Percentiles rank a stretch among this genome's conserved stretches.
These are phyloP conservation scores for Endomychus coccineus DNA, from an alignment of 2,888 invertebrate genomes.

Conservation along the genomic window DNA sequence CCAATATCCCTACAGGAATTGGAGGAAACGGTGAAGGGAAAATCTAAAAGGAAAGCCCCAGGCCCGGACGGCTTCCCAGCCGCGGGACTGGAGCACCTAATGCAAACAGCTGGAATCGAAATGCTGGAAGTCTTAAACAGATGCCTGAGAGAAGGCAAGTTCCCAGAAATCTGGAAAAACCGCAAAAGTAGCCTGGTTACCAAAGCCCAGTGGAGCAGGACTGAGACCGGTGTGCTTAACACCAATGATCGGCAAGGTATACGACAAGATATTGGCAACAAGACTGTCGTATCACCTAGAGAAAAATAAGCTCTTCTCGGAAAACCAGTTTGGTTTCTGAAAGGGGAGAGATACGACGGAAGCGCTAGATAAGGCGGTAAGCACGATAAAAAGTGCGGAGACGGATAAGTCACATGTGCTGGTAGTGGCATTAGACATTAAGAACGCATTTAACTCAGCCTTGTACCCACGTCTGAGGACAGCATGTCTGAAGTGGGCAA, in stretches of 20 bases:
- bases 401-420: no score
- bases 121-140: slow-evolving; percentile 16
- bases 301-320: no score
- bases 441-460: no score
- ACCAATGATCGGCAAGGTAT: slow-evolving; percentile 26
- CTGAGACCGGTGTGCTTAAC: slow-evolving; percentile 28
- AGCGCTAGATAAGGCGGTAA: no score
- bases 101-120: neutral
- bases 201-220: slow-evolving; percentile 21
- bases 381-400: no score
- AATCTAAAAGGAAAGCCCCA: slow-evolving; percentile 15
- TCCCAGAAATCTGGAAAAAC: slow-evolving; percentile 24
- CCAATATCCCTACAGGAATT: slow-evolving; percentile 7
- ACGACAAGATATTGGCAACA: slow-evolving; percentile 27
- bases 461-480: no score
- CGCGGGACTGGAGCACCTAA: slow-evolving; percentile 12
- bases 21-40: slow-evolving; percentile 1
- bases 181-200: slow-evolving; percentile 22
- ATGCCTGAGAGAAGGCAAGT: slow-evolving; percentile 20
- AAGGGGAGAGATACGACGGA: no score
- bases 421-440: no score
- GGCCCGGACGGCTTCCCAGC: slow-evolving; percentile 16
- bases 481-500: no score
- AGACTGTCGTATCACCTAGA: slow-evolving; percentile 23
- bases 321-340: no score